These are phyloP conservation scores for Abrostola tripartita DNA, from an alignment of 2,888 invertebrate genomes.

Conservation along the genomic window DNA sequence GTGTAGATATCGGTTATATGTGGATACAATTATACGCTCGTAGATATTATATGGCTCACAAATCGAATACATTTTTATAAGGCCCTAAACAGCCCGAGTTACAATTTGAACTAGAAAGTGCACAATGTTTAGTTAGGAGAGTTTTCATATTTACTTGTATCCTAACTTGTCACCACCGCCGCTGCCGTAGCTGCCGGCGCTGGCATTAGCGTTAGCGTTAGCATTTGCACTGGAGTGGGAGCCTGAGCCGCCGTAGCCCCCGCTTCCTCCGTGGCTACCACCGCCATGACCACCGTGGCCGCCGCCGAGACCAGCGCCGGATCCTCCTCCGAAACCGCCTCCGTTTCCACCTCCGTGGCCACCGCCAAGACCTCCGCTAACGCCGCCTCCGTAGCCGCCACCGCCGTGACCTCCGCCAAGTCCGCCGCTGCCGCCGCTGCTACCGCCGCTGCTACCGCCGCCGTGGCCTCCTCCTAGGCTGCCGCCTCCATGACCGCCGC, in stretches of 20 bases:
- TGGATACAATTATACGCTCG: no score
- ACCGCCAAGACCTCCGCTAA: constrained; percentile 45
- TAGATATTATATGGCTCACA: no score
- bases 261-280: constrained; percentile 43
- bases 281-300: constrained; percentile 54
- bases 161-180: constrained; percentile 52
- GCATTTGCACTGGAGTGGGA: neutral
- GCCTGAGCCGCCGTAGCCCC: constrained; percentile 50
- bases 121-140: neutral
- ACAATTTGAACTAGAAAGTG: no score
- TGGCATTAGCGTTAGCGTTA: neutral
- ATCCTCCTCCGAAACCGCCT: constrained; percentile 35
- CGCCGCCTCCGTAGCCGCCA: constrained; percentile 45
- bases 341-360: constrained; percentile 57
- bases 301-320: constrained; percentile 49
- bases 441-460: constrained; percentile 28
- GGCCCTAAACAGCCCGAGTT: no score
- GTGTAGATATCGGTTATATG: no score
- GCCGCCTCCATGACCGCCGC: constrained; percentile 44
- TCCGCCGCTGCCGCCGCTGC: constrained; percentile 51
- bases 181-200: neutral
- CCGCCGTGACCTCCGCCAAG: constrained; percentile 32
- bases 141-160: constrained; percentile 43
- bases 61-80: no score
- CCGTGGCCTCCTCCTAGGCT: constrained; percentile 36